These are phyloP conservation scores for Anolis apletophallus DNA, from an alignment of 2,797 vertebrate species.

Conservation along the genomic window DNA sequence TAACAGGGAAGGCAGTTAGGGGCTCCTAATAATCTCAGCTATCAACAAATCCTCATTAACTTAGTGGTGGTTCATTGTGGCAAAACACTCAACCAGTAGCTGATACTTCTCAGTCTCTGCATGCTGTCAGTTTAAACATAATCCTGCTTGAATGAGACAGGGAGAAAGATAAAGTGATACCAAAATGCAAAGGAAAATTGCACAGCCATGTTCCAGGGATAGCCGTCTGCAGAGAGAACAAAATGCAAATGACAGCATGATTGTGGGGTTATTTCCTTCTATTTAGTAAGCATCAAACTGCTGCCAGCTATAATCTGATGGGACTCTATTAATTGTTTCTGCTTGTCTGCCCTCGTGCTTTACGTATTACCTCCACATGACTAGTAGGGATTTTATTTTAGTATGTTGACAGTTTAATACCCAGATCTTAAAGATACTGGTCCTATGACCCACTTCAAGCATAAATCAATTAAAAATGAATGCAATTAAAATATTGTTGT, in stretches of 20 bases:
- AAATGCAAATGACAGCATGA: conserved; percentile 8
- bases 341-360: conserved; percentile 13
- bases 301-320: conserved; percentile 8
- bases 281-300: conserved; percentile 24
- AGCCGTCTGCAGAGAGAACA: conserved; percentile 15
- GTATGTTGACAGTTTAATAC: background rate
- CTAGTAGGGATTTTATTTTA: background rate
- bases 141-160: conserved; percentile 24
- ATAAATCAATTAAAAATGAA: background rate
- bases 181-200: background rate
- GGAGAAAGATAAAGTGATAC: background rate
- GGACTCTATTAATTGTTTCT: conserved; percentile 32
- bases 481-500: background rate
- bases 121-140: conserved; percentile 44
- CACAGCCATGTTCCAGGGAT: conserved; percentile 5
- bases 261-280: background rate
- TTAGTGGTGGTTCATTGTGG: conserved; percentile 35
- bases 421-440: background rate
- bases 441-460: background rate
- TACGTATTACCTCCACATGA: background rate
- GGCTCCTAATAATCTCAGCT: conserved; percentile 45
- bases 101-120: background rate
- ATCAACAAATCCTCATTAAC: conserved; percentile 59
- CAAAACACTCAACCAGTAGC: conserved; percentile 26
- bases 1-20: conserved; percentile 47